Evolutionary conservation across 2,113 vertebrate genomes (phyloP), one percentile per base, ranked within the genome.

Genomic region (Eonycteris spelaea): DNA sequence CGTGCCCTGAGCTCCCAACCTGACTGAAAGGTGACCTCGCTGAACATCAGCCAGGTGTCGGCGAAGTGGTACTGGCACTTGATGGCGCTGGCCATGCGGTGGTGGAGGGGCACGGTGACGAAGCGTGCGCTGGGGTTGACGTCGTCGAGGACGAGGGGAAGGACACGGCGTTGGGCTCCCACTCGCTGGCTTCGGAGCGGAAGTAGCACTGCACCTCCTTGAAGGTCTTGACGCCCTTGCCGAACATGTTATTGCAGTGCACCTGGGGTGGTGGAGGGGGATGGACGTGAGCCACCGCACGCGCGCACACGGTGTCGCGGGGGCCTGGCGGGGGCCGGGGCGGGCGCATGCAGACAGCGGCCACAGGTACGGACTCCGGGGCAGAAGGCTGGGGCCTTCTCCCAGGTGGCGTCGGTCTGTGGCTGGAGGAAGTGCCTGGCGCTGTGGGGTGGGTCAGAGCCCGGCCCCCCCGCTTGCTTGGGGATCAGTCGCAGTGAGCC

Each of bases 221-320:
- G 98, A 99, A 99, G 97, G 99, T 99, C 99, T 99, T 99, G 97
- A 99, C 99, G 9, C 99, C 99, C 83, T 99, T 99, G 86, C 98
- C 98, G 24, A 99, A 99, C 99, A 99, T 99, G 98, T 99, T 99
- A 97, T 99, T 99, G 97, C 99, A 99, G 97, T 99, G 99, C 82
- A 99, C 99, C 99, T 99, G 84, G 88, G 10, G 10, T 26, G 59
- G 59, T 99, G 84, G 88, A 10, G 10, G 59, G 59, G 59, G 13
- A 13, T 13, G 48, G 48, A 11, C 48, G 13, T 51, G 48, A 51
- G 48, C 48, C 48, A 45, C 45, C 10, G 45, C 55, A 24, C 21
- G 7, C 55, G 21, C 7, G 21, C 19, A 57, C 55, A 9, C 55
- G 22, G 22, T 48, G 10, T 48, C 10, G 9, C 45, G 12, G 10